Evolutionary conservation across 2,113 vertebrate genomes (phyloP).

Genomic region (Ciconia maguari): DNA sequence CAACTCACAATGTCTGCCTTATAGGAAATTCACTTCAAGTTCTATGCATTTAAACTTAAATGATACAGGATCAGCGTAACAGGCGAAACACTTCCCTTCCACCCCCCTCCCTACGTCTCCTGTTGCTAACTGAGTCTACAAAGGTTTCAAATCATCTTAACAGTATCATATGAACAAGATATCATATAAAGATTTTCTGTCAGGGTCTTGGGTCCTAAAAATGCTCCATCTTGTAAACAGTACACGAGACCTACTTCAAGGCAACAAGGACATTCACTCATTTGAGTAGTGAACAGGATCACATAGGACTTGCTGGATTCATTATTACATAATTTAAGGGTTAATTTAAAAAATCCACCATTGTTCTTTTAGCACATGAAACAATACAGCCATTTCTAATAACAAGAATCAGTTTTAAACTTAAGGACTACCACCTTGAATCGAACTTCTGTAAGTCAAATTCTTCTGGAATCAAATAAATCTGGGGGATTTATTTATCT

Average conservation of each 20-base stretch:
- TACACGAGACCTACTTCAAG: background rate
- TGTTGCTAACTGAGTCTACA: background rate
- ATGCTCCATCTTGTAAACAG: background rate
- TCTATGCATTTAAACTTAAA: background rate
- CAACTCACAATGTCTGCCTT: background rate
- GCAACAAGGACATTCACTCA: background rate
- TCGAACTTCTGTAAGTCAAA: background rate
- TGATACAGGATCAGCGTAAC: rapidly evolving
- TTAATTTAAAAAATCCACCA: background rate
- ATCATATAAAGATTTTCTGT: background rate
- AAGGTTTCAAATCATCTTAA: background rate
- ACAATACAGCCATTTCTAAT: background rate
- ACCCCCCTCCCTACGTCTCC: rapidly evolving
- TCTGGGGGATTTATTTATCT: background rate
- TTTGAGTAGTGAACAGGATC: background rate
- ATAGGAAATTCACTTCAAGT: background rate
- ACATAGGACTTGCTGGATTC: background rate
- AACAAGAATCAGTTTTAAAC: background rate
- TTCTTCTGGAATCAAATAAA: background rate
- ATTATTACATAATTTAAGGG: background rate
- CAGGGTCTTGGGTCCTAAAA: background rate
- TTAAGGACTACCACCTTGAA: background rate
- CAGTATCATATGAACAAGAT: background rate
- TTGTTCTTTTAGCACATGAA: background rate
- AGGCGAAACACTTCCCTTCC: background rate